Base-by-base conservation (phyloP, 2,113 vertebrate genomes). In the Gavia stellata region DNA sequence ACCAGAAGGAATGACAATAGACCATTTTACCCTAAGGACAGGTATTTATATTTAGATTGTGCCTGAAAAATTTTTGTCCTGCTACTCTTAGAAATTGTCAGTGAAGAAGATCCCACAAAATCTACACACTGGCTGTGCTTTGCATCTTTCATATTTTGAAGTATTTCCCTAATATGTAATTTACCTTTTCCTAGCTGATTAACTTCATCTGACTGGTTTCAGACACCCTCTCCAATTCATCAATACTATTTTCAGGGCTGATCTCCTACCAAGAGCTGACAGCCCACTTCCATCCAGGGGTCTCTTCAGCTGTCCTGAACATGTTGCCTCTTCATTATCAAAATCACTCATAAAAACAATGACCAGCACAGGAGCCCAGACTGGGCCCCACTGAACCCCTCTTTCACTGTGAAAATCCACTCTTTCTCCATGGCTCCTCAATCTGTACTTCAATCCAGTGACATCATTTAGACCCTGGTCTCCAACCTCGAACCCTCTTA, bases 351-450 rank as follows among this genome's bases (percentile, higher is more conserved):
- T 23, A 77, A 66, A 84, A 95, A 38, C 36, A 59, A 29, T 14
- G 17, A 47, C 28, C 26, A 81, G 16, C 19, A 58, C 19, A 66
- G 29, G 15, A 58, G 14, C 33, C 18, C 23, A 31, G 45, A 52
- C 31, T 52, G 2, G 0, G 7, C 1, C 29, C 3, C 44, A 59
- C 28, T 49, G 53, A 88, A 23, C 3, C 0, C 4, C 2, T 40
- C 7, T 45, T n/a, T 77, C n/a, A 55, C 56, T 68, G 14, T 68
- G 49, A 90, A 85, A 88, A 53, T 70, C 9, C 17, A 13, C 6
- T 67, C 17, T 75, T 71, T 59, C 25, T 31, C 14, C 6, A 0
- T 13, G 7, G 5, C 14, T 88, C 62, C 6, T 90, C 8, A 31
- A 8, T 6, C 6, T 0, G 0, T 50, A 17, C 75, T 75, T 85